Conservation (phyloP, 2,888 invertebrate species). For the Cephalotes varians region DNA sequence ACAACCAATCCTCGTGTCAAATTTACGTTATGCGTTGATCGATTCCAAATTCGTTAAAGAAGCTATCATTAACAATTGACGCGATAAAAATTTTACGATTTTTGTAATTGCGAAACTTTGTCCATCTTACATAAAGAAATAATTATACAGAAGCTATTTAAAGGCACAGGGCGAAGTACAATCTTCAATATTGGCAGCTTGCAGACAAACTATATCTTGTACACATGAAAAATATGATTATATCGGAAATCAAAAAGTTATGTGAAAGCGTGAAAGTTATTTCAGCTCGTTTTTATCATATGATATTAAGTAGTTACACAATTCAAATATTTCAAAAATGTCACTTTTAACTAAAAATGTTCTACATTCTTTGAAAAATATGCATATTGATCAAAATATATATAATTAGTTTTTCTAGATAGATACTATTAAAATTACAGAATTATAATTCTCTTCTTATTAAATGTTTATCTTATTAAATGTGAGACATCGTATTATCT, state of each 20-base stretch:
- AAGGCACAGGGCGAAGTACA: slow-evolving; percentile 34
- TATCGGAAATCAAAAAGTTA: slow-evolving; percentile 25
- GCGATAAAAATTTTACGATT: slow-evolving; percentile 16
- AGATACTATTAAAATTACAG: slow-evolving; percentile 8
- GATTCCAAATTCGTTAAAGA: slow-evolving; percentile 1
- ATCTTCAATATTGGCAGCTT: slow-evolving; percentile 46
- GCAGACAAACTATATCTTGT: slow-evolving; percentile 10
- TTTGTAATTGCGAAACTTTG: slow-evolving; percentile 29
- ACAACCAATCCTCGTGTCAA: neutral
- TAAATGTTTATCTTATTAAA: slow-evolving; percentile 19
- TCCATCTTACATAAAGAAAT: slow-evolving; percentile 28
- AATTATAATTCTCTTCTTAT: slow-evolving; percentile 3
- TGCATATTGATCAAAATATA: slow-evolving; percentile 29
- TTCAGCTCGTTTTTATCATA: slow-evolving; percentile 10
- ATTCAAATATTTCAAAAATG: slow-evolving; percentile 3
- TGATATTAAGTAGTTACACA: slow-evolving; percentile 1
- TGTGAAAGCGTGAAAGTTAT: slow-evolving; percentile 1
- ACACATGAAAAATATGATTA: slow-evolving; percentile 13
- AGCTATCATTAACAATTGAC: slow-evolving; percentile 23
- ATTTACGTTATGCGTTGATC: neutral
- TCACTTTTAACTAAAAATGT: slow-evolving; percentile 2
- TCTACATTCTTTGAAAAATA: slow-evolving; percentile 22
- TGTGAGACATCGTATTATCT: neutral
- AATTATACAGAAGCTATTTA: slow-evolving; percentile 35
- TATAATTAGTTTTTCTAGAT: slow-evolving; percentile 5